phyloP scores from a whole-genome alignment of 2,113 vertebrate species.

The Catharus minimus region DNA sequence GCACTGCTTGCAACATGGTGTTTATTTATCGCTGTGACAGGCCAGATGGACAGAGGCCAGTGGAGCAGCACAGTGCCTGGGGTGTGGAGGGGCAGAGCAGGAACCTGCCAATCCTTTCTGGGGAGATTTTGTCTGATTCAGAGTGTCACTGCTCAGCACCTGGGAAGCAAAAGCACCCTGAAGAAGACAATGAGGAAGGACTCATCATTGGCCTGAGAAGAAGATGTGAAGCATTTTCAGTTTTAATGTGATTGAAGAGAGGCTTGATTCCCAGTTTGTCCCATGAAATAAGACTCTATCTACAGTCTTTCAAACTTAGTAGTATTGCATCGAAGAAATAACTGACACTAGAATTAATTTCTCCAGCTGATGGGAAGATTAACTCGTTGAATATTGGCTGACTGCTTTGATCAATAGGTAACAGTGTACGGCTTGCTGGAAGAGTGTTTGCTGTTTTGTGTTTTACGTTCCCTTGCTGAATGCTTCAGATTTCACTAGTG shows the following conservation, averaged over 20 bases:
- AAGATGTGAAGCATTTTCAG: neutral
- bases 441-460: neutral
- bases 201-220: accelerated
- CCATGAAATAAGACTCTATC: neutral
- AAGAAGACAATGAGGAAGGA: neutral
- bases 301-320: neutral
- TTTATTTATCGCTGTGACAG: neutral
- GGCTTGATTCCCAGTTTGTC: neutral
- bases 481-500: neutral
- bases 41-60: neutral
- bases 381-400: neutral
- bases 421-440: neutral
- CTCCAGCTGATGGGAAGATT: neutral
- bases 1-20: neutral
- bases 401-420: neutral
- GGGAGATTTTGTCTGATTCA: neutral
- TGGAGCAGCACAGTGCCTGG: neutral
- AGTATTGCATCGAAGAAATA: neutral
- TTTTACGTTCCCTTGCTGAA: neutral
- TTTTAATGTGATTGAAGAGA: neutral
- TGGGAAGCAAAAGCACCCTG: neutral
- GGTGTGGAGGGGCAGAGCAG: neutral
- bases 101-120: neutral
- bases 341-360: neutral
- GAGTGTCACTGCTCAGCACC: neutral